Base-by-base conservation (phyloP, 37 sponge, comb jelly and placozoan species). In the Diacarnus erythraeanus region DNA sequence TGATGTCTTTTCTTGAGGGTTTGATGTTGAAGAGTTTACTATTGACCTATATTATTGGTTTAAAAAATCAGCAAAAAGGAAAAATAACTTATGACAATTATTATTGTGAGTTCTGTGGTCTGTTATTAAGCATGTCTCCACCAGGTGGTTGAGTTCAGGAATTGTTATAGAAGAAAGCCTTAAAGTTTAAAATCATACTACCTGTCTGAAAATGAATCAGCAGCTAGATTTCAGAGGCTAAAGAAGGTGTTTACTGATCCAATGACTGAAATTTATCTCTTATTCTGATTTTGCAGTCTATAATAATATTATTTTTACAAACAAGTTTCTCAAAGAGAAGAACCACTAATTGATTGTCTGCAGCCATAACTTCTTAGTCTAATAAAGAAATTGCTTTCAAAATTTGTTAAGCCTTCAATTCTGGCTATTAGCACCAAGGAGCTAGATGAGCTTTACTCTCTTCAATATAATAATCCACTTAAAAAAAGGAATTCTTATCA, bases 11-110 rank as follows among this genome's bases (percentile, higher is more conserved):
- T 23, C 15, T 12, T 74, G 75, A n/a, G 75, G 57, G 20, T 42
- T 74, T 74, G 47, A 42, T 74, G 56, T 44, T 18, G 68, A 66
- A 31, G 61, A 56, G 20, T 75, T 59, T 59, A 71, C 42, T 40
- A 47, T 47, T 15, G 51, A 47, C 12, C 51, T 77, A 22, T 77
- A 69, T 25, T 77, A 77, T 35, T 66, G 68, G 66, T 77, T 77
- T 77, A 67, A 77, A 23, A 77, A 77, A 34, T 67, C 68, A 33
- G 37, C 68, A 5, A 77, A 77, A 42, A 6, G 79, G 6, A 77
- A 77, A 38, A 66, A 63, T 77, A 69, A n/a, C 22, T 69, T 69
- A 10, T 35, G n/a, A 25, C 12, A 5, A 37, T 76, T 12, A 20
- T 66, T 22, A 22, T 31, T 25, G 25, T 71, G 8, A 4, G 34